Evolutionary conservation across 2,113 vertebrate species (phyloP).

Genomic region (Dasyprocta punctata): DNA sequence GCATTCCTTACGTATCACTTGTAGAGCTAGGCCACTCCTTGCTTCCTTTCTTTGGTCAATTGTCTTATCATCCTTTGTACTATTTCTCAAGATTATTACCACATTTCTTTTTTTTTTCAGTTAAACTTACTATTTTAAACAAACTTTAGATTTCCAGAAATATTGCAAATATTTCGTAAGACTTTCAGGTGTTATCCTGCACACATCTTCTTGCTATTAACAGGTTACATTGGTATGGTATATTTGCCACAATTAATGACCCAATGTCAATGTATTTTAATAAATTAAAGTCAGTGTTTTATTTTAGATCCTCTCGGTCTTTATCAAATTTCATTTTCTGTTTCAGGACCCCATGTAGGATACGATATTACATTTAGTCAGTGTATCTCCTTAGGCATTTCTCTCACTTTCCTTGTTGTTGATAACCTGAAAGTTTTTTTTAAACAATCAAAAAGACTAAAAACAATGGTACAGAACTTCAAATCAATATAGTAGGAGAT

Average conservation of each 20-base stretch:
- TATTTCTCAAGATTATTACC: background rate
- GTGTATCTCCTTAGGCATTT: background rate
- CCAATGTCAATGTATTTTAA: background rate
- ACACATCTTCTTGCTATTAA: background rate
- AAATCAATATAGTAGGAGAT: no score
- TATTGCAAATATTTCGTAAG: background rate
- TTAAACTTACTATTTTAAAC: background rate
- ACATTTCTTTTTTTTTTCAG: background rate
- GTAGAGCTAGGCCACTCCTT: background rate
- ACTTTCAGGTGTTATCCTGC: background rate
- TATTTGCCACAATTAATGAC: background rate
- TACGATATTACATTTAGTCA: background rate
- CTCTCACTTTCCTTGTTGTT: background rate
- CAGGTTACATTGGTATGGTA: background rate
- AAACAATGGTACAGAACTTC: no score
- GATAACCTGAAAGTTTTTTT: background rate
- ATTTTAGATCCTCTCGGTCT: background rate
- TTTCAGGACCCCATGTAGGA: background rate
- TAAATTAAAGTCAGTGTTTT: background rate
- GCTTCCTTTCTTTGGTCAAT: background rate
- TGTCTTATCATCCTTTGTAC: background rate
- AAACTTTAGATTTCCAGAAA: background rate
- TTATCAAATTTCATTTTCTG: background rate
- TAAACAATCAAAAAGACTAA: no score
- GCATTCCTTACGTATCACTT: rapidly evolving